A percentile compares a stretch with the other conserved stretches of the same genome.
Conservation (phyloP, 2,113 vertebrate genomes). For the Pitta sordida region DNA sequence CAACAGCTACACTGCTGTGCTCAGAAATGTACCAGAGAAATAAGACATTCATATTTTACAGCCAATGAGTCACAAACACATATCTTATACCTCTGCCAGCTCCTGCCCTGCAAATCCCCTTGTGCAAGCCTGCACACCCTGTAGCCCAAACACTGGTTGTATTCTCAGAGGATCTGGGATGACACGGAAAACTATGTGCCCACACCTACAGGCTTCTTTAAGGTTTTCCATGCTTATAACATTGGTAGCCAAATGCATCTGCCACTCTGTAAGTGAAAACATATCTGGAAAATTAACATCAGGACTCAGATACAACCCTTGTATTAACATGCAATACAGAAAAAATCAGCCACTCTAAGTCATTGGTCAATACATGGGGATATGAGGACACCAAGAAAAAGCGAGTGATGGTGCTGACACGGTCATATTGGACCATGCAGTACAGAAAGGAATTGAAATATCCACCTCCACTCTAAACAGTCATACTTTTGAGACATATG, state of each 20-base stretch:
- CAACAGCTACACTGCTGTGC: not conserved
- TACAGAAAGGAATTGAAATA: not conserved
- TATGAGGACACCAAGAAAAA: not conserved
- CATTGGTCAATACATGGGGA: not conserved
- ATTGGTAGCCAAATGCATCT: not conserved
- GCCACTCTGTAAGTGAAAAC: not conserved
- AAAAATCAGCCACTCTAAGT: not conserved
- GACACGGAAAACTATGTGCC: not conserved
- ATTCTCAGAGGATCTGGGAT: not conserved
- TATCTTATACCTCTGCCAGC: not conserved
- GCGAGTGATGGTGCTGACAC: not conserved
- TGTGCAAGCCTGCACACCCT: not conserved
- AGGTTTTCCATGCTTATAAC: not conserved
- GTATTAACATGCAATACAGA: not conserved
- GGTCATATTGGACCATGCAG: rapidly evolving
- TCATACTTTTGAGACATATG: not conserved
- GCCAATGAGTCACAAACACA: not conserved
- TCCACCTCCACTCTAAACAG: not conserved
- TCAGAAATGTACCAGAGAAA: not conserved
- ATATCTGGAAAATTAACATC: not conserved
- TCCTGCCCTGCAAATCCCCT: not conserved
- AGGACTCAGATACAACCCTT: not conserved
- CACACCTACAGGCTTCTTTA: not conserved
- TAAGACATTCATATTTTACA: not conserved
- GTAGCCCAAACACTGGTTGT: not conserved